Conservation (phyloP, 2,888 invertebrate genomes). For the Nycteola revayana region DNA sequence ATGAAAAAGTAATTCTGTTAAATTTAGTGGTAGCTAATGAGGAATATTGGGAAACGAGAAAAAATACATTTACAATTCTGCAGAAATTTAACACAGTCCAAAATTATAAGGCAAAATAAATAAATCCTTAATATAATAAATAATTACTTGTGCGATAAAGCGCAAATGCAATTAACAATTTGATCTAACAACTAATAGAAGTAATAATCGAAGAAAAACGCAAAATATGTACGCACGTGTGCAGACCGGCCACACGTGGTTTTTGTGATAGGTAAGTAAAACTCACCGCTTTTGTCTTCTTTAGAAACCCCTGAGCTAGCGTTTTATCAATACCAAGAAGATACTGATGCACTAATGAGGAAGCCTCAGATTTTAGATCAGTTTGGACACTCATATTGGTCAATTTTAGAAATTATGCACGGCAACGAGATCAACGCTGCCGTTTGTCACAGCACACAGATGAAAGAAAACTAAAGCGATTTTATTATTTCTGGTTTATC, state of each 20-base stretch:
- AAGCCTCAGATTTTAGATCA: conserved; percentile 51
- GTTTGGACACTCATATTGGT: conserved; percentile 55
- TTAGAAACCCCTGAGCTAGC: conserved; percentile 85
- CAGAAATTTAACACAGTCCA: too few species aligned
- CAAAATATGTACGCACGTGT: too few species aligned
- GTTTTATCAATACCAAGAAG: conserved; percentile 84
- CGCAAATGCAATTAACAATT: too few species aligned
- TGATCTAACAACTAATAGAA: too few species aligned
- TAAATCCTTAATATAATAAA: too few species aligned
- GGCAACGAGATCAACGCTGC: conserved; percentile 9
- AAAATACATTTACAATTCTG: too few species aligned
- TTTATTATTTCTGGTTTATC: not conserved
- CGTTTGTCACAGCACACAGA: conserved; percentile 15
- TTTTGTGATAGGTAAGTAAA: conserved; percentile 20
- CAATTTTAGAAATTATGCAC: conserved; percentile 1
- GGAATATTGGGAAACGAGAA: too few species aligned
- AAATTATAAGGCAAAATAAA: too few species aligned
- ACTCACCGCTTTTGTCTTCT: conserved; percentile 90
- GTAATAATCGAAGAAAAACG: too few species aligned
- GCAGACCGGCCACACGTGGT: conserved; percentile 60
- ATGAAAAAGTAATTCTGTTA: too few species aligned
- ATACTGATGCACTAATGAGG: conserved; percentile 85
- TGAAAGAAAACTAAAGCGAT: not conserved
- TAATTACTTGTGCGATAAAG: too few species aligned
- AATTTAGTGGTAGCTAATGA: too few species aligned